Evolutionary conservation across 1,140 invertebrate species (phyloP).

Genomic region (Sitobion miscanthi): DNA sequence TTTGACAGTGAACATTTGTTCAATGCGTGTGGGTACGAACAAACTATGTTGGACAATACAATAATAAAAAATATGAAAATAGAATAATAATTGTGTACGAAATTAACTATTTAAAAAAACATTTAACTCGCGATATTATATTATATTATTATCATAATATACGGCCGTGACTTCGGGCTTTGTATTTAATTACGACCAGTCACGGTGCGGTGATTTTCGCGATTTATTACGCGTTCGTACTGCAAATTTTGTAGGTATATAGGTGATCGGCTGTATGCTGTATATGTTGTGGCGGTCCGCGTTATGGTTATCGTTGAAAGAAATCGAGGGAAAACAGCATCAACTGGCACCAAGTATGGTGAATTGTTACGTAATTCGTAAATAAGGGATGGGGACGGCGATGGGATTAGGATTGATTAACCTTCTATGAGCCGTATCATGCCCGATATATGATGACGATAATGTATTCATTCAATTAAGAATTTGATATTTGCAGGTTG

Average conservation of each 20-base stretch:
- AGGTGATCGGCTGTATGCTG: not conserved
- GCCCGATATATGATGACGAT: not conserved
- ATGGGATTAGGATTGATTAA: not conserved
- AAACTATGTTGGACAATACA: not conserved
- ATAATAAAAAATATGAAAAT: constrained; percentile 7
- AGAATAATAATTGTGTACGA: not conserved
- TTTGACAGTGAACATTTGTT: constrained; percentile 24
- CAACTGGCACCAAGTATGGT: not conserved
- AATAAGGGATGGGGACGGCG: not conserved
- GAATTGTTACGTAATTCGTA: not conserved
- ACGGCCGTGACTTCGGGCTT: not conserved
- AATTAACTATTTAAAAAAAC: not conserved
- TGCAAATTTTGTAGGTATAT: not conserved
- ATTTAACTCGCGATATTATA: not conserved
- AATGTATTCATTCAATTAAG: not conserved
- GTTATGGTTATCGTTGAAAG: not conserved
- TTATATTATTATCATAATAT: not conserved
- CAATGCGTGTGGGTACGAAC: not conserved
- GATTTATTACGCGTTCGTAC: not conserved
- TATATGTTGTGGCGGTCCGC: too few relatives aligned
- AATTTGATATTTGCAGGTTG: not conserved
- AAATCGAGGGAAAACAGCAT: not conserved
- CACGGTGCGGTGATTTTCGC: not conserved
- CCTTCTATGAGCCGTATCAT: not conserved
- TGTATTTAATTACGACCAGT: constrained; percentile 7